These are phyloP conservation scores for Caligus rogercresseyi DNA, from an alignment of 1,140 invertebrate genomes.

Conservation along the genomic window DNA sequence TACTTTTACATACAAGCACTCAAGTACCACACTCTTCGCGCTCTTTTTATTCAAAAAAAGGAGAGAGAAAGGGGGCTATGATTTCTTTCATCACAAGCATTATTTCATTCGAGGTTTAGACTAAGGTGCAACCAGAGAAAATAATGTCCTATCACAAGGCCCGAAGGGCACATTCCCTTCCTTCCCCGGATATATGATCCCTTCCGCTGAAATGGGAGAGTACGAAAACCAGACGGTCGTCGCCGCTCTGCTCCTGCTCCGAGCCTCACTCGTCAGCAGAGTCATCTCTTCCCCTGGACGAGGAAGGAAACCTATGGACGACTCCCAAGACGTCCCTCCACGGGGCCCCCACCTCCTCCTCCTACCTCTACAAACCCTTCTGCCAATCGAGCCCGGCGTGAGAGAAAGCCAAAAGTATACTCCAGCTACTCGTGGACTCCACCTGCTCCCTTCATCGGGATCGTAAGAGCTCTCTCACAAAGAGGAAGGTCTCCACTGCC, in stretches of 20 bases:
- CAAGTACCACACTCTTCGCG: too few relatives aligned
- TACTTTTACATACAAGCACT: too few relatives aligned
- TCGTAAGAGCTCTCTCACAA: neutral
- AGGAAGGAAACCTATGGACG: slow-evolving; percentile 14
- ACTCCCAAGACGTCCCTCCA: neutral
- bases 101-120: too few relatives aligned
- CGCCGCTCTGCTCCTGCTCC: slow-evolving; percentile 6
- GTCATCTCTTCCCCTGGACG: slow-evolving; percentile 6
- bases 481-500: neutral
- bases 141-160: slow-evolving; percentile 2
- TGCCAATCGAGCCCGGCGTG: too few relatives aligned
- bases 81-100: too few relatives aligned
- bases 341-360: neutral
- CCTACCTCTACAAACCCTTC: neutral
- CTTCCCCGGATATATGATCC: slow-evolving; percentile 12
- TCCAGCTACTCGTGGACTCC: slow-evolving; percentile 8
- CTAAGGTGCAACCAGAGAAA: too few relatives aligned
- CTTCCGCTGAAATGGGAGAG: slow-evolving; percentile 12
- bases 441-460: neutral
- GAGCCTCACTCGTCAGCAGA: neutral
- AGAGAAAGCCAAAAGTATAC: slow-evolving; percentile 14
- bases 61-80: too few relatives aligned
- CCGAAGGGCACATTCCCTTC: slow-evolving; percentile 9
- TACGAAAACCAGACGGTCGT: slow-evolving; percentile 3
- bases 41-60: too few relatives aligned